Percentiles rank a stretch among this genome's conserved stretches.
Evolutionary conservation across 1,140 invertebrate species (phyloP).

Genomic region (Lysiphlebus fabarum): DNA sequence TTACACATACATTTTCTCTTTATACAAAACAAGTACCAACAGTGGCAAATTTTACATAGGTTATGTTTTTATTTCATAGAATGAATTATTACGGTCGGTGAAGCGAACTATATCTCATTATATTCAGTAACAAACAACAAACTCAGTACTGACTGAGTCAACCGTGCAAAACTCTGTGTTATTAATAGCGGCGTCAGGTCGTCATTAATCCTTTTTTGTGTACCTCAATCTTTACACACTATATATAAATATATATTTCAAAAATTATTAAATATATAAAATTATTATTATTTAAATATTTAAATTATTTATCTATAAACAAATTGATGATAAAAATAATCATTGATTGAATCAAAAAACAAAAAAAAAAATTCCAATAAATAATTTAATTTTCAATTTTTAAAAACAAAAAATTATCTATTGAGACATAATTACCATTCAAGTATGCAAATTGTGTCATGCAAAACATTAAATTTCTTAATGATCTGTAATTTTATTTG

Average conservation of each 20-base stretch:
- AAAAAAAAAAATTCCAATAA: too few relatives aligned
- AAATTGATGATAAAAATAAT: too few relatives aligned
- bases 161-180: slow-evolving; percentile 21
- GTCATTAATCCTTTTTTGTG: slow-evolving; percentile 19
- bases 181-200: slow-evolving; percentile 24
- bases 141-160: slow-evolving; percentile 17
- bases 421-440: slow-evolving; percentile 8
- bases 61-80: slow-evolving; percentile 19
- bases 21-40: not conserved
- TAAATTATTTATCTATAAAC: too few relatives aligned
- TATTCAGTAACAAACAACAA: slow-evolving; percentile 21
- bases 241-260: too few relatives aligned
- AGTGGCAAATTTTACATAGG: not conserved
- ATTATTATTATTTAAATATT: too few relatives aligned
- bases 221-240: too few relatives aligned
- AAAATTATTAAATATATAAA: too few relatives aligned
- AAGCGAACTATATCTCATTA: slow-evolving; percentile 24
- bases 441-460: slow-evolving; percentile 19
- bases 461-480: slow-evolving; percentile 19
- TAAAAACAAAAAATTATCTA: slow-evolving; percentile 6
- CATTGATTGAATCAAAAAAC: too few relatives aligned
- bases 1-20: not conserved
- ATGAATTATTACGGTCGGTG: slow-evolving; percentile 26
- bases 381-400: too few relatives aligned
- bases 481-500: slow-evolving; percentile 19